Base-by-base conservation (phyloP, 2,113 vertebrate species). In the Nothocercus julius region DNA sequence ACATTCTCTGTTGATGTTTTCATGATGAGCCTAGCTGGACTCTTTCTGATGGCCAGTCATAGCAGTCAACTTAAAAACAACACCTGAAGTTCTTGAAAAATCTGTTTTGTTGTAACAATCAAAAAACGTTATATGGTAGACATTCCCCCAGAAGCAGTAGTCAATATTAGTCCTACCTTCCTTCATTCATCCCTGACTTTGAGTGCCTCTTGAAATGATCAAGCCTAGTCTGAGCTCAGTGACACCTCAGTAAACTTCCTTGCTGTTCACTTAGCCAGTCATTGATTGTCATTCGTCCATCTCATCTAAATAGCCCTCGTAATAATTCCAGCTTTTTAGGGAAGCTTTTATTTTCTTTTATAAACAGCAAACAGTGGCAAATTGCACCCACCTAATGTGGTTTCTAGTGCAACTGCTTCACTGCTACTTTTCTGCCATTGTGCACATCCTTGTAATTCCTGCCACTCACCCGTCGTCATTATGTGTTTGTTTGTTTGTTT, bases 141-240 rank as follows among this genome's bases (percentile, higher is more conserved):
- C 11, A 12, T 68, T 79, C 78, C 2, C 51, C 24, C 42, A 79
- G 38, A 25, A 59, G 11, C 28, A 19, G 64, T 13, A 67, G 14
- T 14, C 72, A 73, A 6, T 15, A 9, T 34, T 42, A 79, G 28
- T 16, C 75, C n/a, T 72, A 32, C 19, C 91, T 92, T 77, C 13
- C 67, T 63, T 54, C 58, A 38, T 40, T 89, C 62, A 87, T 79
- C 38, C 34, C 25, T 89, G 22, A 64, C 32, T 85, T 92, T 47
- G 16, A 58, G 28, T 72, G 22, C 25, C 17, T 66, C 42, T 82
- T 91, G 66, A 94, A 85, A 64, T 17, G 27, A 56, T 38, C 17
- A 66, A 62, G 32, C 38, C 20, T 78, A 54, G 20, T 38, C 62
- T 85, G 70, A 79, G 17, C 25, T 67, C 36, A 32, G 22, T 27